Conservation (phyloP, 2,797 vertebrate genomes). For the Falco berigora region DNA sequence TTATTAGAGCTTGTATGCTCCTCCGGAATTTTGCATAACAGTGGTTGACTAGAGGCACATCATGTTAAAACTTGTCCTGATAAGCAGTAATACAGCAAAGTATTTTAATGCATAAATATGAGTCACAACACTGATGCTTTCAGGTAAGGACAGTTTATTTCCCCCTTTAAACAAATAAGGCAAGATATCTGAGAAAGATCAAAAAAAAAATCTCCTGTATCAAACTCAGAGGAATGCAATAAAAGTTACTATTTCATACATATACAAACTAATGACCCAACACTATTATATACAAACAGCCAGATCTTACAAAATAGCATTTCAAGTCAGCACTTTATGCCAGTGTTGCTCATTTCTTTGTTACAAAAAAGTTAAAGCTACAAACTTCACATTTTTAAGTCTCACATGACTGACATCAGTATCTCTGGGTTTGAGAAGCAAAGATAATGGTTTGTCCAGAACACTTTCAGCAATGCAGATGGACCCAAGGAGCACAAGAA, state of each 20-base stretch:
- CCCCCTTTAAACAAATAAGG: constrained; percentile 63
- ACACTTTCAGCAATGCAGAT: constrained; percentile 2
- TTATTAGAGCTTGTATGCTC: background rate
- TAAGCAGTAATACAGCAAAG: background rate
- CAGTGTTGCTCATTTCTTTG: constrained; percentile 61
- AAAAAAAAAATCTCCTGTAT: constrained; percentile 58
- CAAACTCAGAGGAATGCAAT: constrained; percentile 51
- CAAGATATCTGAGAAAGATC: constrained; percentile 30
- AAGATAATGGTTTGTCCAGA: constrained; percentile 30
- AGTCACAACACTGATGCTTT: background rate
- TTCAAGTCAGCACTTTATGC: constrained; percentile 71
- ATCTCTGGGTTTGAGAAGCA: constrained; percentile 19
- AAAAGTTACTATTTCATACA: constrained; percentile 63
- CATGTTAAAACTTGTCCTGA: background rate
- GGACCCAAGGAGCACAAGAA: background rate
- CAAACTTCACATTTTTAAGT: constrained; percentile 73
- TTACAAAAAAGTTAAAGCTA: constrained; percentile 79
- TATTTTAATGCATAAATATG: background rate
- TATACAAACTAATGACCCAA: constrained; percentile 69
- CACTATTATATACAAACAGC: constrained; percentile 71
- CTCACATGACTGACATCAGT: constrained; percentile 25
- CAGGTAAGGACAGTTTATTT: constrained; percentile 69
- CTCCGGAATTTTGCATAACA: background rate
- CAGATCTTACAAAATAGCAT: constrained; percentile 72
- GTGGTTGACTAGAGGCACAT: fast-evolving